These are phyloP conservation scores for Camponotus vicinus DNA, from an alignment of 1,140 invertebrate species.

Conservation along the genomic window DNA sequence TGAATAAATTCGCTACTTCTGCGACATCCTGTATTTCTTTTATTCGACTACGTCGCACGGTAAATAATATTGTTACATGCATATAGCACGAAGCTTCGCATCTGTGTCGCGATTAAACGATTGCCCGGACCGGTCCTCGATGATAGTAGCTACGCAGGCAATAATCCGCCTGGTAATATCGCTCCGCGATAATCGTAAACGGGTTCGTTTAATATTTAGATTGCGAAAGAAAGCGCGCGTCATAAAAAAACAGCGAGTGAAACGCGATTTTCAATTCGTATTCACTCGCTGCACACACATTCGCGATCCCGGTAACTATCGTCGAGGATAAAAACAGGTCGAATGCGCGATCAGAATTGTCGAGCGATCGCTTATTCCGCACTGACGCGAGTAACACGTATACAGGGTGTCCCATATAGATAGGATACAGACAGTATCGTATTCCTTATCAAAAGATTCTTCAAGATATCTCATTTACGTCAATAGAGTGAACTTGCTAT, in stretches of 20 bases:
- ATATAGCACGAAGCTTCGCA: conserved; percentile 33
- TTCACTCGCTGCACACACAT: conserved; percentile 13
- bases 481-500: too few relatives aligned
- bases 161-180: conserved; percentile 29
- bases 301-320: conserved; percentile 19
- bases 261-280: conserved; percentile 37
- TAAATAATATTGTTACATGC: conserved; percentile 54
- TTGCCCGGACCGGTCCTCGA: conserved; percentile 33
- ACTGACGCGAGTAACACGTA: conserved; percentile 33
- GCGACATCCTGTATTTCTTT: conserved; percentile 24
- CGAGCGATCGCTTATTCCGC: conserved; percentile 45
- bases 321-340: conserved; percentile 39
- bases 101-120: conserved; percentile 46
- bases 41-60: conserved; percentile 29
- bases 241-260: conserved; percentile 39
- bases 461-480: too few relatives aligned
- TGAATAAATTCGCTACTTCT: not conserved
- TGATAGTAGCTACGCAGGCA: conserved; percentile 5
- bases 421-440: too few relatives aligned
- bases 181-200: conserved; percentile 36
- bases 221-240: conserved; percentile 44
- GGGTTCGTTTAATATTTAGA: conserved; percentile 45
- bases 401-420: not conserved
- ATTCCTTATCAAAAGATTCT: too few relatives aligned
- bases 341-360: conserved; percentile 39